Percentiles rank a stretch among this genome's conserved stretches.
Evolutionary conservation across 2,888 invertebrate genomes (phyloP).

Genomic region (Tribolium freemani): DNA sequence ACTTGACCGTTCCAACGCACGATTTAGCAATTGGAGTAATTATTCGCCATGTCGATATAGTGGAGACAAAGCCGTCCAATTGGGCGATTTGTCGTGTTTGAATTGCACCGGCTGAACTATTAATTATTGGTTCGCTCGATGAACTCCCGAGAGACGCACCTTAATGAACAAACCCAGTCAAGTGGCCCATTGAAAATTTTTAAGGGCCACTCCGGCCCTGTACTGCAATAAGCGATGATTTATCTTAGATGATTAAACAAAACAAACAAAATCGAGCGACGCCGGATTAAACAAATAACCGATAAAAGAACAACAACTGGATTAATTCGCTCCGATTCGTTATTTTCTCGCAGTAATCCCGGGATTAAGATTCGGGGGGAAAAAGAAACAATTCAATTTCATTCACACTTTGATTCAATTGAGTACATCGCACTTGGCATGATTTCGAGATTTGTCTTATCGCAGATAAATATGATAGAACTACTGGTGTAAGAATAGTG

Average conservation of each 20-base stretch:
- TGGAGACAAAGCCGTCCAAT: conserved; percentile 19
- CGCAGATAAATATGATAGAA: conserved; percentile 5
- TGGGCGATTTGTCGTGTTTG: conserved; percentile 19
- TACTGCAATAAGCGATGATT: conserved; percentile 6
- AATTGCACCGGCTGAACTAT: conserved; percentile 3
- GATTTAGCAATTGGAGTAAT: conserved; percentile 5
- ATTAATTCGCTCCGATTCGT: conserved; percentile 3
- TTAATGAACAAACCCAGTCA: too few relatives aligned
- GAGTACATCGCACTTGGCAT: neutral
- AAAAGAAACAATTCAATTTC: neutral
- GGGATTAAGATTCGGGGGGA: neutral
- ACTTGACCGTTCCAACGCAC: neutral
- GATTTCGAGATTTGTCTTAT: conserved; percentile 9
- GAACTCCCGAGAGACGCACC: neutral
- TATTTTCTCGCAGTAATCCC: neutral
- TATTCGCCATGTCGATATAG: neutral
- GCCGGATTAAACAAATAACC: conserved; percentile 3
- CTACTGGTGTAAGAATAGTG: conserved; percentile 9
- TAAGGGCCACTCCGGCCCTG: neutral
- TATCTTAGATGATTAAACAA: conserved; percentile 12
- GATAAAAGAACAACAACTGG: conserved; percentile 1
- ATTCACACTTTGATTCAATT: neutral
- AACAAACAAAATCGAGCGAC: conserved; percentile 5
- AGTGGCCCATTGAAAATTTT: neutral
- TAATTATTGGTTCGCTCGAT: neutral